Percentiles rank a stretch among this genome's conserved stretches.
phyloP scores from a whole-genome alignment of 2,113 vertebrate genomes.

The Tringa solitaria region DNA sequence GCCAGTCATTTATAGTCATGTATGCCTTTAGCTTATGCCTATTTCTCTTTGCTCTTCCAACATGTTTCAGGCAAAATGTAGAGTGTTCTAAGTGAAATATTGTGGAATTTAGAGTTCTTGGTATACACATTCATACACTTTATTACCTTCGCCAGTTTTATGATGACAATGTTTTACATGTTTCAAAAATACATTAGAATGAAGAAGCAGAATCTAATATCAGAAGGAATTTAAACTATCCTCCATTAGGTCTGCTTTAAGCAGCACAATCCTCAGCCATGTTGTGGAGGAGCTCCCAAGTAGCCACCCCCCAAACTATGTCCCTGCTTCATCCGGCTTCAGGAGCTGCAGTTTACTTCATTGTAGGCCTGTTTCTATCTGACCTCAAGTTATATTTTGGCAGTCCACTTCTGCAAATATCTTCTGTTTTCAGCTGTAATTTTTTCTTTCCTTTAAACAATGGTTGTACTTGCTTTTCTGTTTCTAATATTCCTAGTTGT shows the following conservation, averaged over 20 bases:
- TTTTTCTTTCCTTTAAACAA: not conserved
- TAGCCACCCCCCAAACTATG: not conserved
- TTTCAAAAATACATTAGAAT: not conserved
- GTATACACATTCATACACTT: not conserved
- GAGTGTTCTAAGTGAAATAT: not conserved
- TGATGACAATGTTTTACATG: not conserved
- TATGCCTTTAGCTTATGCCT: not conserved
- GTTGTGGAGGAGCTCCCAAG: not conserved
- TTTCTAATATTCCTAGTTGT: not conserved
- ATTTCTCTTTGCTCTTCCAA: not conserved
- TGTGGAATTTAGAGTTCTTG: not conserved
- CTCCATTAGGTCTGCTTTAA: not conserved
- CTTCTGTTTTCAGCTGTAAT: not conserved
- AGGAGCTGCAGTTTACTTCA: not conserved
- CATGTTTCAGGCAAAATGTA: not conserved
- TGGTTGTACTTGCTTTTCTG: not conserved
- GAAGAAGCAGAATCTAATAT: not conserved
- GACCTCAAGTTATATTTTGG: not conserved
- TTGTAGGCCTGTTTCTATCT: not conserved
- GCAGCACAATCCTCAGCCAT: not conserved
- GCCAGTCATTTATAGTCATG: not conserved
- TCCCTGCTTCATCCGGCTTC: not conserved
- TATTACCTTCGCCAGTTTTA: not conserved
- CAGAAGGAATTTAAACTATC: not conserved
- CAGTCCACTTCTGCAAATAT: not conserved